Percentiles rank a stretch among this genome's conserved stretches.
Conservation (phyloP, 2,888 invertebrate genomes). For the Stenurella melanura region DNA sequence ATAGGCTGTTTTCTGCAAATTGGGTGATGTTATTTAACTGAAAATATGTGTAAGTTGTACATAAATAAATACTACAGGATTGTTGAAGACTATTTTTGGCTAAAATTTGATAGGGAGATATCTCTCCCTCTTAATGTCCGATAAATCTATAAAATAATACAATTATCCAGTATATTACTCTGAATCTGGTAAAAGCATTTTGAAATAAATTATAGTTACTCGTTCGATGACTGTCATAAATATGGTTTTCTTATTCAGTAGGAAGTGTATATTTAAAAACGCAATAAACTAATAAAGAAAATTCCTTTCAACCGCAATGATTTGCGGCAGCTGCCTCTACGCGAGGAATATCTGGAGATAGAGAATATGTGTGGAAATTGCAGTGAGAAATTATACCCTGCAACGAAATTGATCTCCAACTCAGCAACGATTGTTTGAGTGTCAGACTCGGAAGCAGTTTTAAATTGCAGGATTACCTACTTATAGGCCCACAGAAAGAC, state of each 20-base stretch:
- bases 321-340: slow-evolving; percentile 13
- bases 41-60: too few species aligned
- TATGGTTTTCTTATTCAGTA: background rate
- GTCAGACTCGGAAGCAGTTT: background rate
- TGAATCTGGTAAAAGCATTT: background rate
- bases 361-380: slow-evolving; percentile 23
- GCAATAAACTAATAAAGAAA: slow-evolving; percentile 15
- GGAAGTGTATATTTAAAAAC: background rate
- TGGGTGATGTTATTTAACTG: too few species aligned
- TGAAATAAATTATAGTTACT: background rate
- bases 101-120: too few species aligned
- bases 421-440: background rate
- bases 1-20: too few species aligned
- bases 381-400: background rate
- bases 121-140: too few species aligned
- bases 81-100: too few species aligned
- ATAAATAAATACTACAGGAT: too few species aligned
- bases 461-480: slow-evolving; percentile 1
- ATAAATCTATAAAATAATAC: too few species aligned
- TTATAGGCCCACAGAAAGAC: background rate
- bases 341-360: slow-evolving; percentile 8
- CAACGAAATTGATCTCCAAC: background rate
- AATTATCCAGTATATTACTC: too few species aligned
- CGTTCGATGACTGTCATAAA: background rate
- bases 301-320: slow-evolving; percentile 11